Evolutionary conservation across 2,888 invertebrate genomes (phyloP).

Genomic region (Atethmia centrago): DNA sequence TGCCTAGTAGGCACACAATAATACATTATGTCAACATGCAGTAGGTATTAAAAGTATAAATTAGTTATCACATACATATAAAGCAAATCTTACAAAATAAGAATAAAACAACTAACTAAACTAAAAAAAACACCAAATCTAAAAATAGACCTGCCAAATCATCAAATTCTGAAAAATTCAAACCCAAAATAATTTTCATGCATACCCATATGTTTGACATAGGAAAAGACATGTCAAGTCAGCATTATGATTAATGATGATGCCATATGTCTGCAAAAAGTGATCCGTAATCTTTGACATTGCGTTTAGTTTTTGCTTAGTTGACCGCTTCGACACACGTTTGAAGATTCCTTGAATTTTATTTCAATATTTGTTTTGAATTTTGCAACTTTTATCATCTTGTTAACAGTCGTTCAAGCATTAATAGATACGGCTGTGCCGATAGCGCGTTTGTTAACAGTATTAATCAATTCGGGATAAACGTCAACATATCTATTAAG

Average conservation of each 20-base stretch:
- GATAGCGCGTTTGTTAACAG: constrained; percentile 7
- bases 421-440: background rate
- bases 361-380: background rate
- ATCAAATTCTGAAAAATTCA: constrained; percentile 31
- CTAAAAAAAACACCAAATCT: background rate
- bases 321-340: constrained; percentile 28
- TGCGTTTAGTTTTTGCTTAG: constrained; percentile 54
- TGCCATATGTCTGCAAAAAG: constrained; percentile 49
- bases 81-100: too few species aligned
- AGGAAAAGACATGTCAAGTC: constrained; percentile 38
- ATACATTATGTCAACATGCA: too few species aligned
- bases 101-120: background rate
- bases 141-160: constrained; percentile 1
- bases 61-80: too few species aligned
- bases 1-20: too few species aligned
- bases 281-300: constrained; percentile 50
- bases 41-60: too few species aligned
- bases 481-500: background rate
- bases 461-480: constrained; percentile 17
- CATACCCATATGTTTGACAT: constrained; percentile 42
- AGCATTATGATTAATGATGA: constrained; percentile 52
- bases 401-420: background rate
- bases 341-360: background rate
- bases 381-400: background rate
- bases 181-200: constrained; percentile 28